Evolutionary conservation across 2,797 vertebrate species (phyloP).

Genomic region (Mormyrops boulengeri): DNA sequence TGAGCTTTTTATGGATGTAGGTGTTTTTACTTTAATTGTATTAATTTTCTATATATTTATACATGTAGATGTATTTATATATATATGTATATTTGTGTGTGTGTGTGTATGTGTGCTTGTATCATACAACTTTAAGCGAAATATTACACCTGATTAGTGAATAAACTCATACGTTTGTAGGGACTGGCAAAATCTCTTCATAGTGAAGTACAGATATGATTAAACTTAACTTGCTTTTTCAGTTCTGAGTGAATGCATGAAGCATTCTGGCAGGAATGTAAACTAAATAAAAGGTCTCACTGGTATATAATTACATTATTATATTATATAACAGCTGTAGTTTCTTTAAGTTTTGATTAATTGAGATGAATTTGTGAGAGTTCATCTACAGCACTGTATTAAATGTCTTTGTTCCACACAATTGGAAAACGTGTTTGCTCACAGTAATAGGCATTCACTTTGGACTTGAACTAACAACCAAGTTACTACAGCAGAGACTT

Average conservation of each 20-base stretch:
- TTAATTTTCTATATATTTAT: no score
- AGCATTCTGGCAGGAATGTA: slow-evolving; percentile 36
- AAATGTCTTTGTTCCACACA: not conserved
- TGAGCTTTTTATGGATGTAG: not conserved
- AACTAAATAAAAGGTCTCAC: slow-evolving; percentile 22
- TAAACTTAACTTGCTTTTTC: slow-evolving; percentile 23
- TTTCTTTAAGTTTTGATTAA: not conserved
- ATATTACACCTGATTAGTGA: not conserved
- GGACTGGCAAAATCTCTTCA: not conserved
- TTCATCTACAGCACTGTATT: not conserved
- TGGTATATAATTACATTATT: not conserved
- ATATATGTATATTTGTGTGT: no score
- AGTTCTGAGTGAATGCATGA: slow-evolving; percentile 51
- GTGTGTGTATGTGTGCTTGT: slow-evolving; percentile 9
- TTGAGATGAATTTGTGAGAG: not conserved
- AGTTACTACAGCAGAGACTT: not conserved
- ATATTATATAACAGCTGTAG: not conserved
- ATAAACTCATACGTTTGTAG: not conserved
- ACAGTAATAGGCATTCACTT: not conserved
- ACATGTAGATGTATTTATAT: no score
- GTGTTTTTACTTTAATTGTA: not conserved
- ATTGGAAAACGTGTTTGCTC: not conserved
- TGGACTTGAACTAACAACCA: not conserved
- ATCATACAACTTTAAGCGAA: slow-evolving; percentile 18
- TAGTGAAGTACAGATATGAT: slow-evolving; percentile 33